Conservation (phyloP, 2,113 vertebrate species). For the Eudorcas thomsonii region DNA sequence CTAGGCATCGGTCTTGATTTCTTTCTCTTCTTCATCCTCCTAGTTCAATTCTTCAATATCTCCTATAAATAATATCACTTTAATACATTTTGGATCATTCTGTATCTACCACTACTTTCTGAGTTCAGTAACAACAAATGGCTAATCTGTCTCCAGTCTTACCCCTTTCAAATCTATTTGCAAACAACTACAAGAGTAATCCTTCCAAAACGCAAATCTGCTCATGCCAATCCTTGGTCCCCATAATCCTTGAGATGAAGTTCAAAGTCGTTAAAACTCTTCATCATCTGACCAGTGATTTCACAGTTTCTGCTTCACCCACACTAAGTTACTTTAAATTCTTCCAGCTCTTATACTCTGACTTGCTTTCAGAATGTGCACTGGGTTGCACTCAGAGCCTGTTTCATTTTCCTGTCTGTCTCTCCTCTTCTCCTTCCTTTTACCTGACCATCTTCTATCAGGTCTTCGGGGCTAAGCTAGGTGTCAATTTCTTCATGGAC, state of each 20-base stretch:
- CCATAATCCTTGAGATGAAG: neutral
- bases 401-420: neutral
- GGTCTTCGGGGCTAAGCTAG: neutral
- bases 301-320: neutral
- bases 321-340: neutral
- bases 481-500: neutral
- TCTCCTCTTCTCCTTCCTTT: neutral
- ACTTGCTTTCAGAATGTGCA: neutral
- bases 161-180: neutral
- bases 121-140: neutral
- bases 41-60: neutral
- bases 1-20: neutral
- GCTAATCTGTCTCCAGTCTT: neutral
- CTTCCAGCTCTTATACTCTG: neutral
- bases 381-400: neutral
- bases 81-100: neutral
- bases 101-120: neutral
- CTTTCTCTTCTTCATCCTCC: neutral
- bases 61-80: neutral
- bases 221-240: neutral
- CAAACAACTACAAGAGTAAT: neutral
- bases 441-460: neutral
- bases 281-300: neutral
- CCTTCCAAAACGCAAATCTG: neutral
- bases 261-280: neutral